Conservation (phyloP, 2,797 vertebrate genomes). For the Typhlichthys eigenmanni region DNA sequence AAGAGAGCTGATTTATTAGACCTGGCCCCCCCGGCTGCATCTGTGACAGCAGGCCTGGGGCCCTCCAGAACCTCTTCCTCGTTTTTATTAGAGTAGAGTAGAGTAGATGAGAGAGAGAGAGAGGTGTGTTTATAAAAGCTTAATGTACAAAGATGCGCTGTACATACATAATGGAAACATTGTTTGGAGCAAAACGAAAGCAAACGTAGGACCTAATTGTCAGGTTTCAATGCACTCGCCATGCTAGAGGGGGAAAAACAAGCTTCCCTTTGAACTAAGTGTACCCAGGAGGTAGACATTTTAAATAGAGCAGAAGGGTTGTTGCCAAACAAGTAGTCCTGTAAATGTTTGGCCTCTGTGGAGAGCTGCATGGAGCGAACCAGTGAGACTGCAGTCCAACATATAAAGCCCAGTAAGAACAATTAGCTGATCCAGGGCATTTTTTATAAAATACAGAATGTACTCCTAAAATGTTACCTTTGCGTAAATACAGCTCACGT, state of each 20-base stretch:
- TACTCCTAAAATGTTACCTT: conserved; percentile 35
- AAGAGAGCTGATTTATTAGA: conserved; percentile 23
- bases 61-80: conserved; percentile 21
- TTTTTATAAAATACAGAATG: conserved; percentile 51
- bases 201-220: no score
- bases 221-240: not conserved
- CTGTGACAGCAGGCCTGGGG: not conserved
- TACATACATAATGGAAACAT: conserved; percentile 5
- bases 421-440: conserved; percentile 58
- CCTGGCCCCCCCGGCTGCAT: no score
- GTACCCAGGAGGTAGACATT: conserved; percentile 42
- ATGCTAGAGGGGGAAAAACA: conserved; percentile 22
- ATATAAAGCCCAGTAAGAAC: conserved; percentile 58
- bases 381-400: conserved; percentile 43
- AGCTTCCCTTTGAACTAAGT: conserved; percentile 38
- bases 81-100: conserved; percentile 35
- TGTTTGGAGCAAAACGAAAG: no score
- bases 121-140: no score
- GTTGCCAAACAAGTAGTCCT: conserved; percentile 59
- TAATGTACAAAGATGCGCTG: not conserved
- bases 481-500: conserved; percentile 25
- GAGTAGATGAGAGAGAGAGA: no score
- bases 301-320: conserved; percentile 47
- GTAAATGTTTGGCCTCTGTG: conserved; percentile 62
- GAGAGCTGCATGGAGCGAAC: conserved; percentile 37